Percentiles rank a stretch among this genome's conserved stretches.
Conservation (phyloP, 23 tunicate species). For the Aplidium turbinatum region DNA sequence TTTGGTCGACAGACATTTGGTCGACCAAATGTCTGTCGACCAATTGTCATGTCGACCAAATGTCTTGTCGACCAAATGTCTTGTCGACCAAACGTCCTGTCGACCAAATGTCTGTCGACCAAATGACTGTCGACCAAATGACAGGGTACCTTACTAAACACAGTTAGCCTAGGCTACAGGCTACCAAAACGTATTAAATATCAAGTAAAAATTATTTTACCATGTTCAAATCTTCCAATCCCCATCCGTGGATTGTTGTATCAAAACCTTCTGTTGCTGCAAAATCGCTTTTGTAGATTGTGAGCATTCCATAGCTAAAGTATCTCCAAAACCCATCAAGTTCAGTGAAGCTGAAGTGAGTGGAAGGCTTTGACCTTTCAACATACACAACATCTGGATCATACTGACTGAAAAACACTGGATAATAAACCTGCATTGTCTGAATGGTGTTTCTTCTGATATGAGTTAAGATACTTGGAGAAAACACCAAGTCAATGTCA, state of each 20-base stretch:
- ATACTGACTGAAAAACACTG: slow-evolving; percentile 91
- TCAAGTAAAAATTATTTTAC: too few species aligned
- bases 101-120: too few species aligned
- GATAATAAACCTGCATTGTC: slow-evolving; percentile 74
- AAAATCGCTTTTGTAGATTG: slow-evolving; percentile 87
- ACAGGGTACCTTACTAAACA: too few species aligned
- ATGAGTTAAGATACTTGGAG: slow-evolving; percentile 52
- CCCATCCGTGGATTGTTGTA: slow-evolving; percentile 71
- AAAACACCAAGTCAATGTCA: slow-evolving; percentile 86
- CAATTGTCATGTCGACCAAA: too few species aligned
- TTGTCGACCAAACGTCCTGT: too few species aligned
- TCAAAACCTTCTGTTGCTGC: slow-evolving; percentile 72
- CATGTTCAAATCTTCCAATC: slow-evolving; percentile 81
- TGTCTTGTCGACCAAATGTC: too few species aligned
- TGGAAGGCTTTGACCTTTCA: slow-evolving; percentile 23
- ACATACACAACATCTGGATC: slow-evolving; percentile 72
- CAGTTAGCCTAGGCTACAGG: too few species aligned
- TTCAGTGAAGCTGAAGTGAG: slow-evolving; percentile 58
- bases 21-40: too few species aligned
- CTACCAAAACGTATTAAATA: too few species aligned
- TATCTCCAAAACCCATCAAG: slow-evolving; percentile 87
- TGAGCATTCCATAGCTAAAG: slow-evolving; percentile 90
- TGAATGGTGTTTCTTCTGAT: slow-evolving; percentile 77
- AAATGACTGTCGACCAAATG: too few species aligned
- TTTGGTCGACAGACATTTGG: too few species aligned